A percentile compares a stretch with the other conserved stretches of the same genome.
phyloP scores from a whole-genome alignment of 2,888 invertebrate species.

The Sympetrum striolatum region DNA sequence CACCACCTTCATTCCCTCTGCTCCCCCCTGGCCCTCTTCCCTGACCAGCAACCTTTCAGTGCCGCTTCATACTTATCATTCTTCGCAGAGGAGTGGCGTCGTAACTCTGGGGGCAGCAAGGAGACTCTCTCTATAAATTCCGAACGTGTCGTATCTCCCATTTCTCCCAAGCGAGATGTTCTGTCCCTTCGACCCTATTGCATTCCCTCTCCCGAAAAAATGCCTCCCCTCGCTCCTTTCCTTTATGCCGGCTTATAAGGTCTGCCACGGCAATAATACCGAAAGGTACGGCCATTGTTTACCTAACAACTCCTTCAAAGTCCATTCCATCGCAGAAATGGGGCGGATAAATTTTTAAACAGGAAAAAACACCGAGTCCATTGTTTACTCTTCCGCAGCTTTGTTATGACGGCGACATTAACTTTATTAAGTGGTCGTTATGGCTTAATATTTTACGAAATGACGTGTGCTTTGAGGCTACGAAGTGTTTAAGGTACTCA shows the following conservation, averaged over 20 bases:
- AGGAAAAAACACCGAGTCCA: background rate
- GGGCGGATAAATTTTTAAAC: background rate
- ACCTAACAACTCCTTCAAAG: background rate
- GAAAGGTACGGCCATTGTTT: background rate
- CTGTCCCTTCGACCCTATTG: background rate
- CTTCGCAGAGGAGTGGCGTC: background rate
- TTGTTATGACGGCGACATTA: no score
- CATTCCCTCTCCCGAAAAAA: background rate
- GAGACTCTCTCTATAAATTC: background rate
- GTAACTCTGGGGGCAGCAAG: background rate
- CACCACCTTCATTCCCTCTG: background rate
- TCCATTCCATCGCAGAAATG: background rate
- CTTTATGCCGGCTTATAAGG: background rate
- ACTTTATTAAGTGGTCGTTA: no score
- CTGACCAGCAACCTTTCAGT: background rate
- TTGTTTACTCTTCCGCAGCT: no score
- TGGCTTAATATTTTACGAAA: no score
- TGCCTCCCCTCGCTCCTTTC: background rate
- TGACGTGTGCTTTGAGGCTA: no score
- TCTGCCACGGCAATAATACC: background rate
- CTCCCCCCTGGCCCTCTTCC: background rate
- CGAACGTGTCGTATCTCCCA: background rate
- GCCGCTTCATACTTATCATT: conserved; percentile 8
- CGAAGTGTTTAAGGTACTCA: no score
- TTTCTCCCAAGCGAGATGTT: background rate